Percentiles rank a stretch among this genome's conserved stretches.
phyloP scores from a whole-genome alignment of 2,797 vertebrate species.

The Macropodus opercularis region DNA sequence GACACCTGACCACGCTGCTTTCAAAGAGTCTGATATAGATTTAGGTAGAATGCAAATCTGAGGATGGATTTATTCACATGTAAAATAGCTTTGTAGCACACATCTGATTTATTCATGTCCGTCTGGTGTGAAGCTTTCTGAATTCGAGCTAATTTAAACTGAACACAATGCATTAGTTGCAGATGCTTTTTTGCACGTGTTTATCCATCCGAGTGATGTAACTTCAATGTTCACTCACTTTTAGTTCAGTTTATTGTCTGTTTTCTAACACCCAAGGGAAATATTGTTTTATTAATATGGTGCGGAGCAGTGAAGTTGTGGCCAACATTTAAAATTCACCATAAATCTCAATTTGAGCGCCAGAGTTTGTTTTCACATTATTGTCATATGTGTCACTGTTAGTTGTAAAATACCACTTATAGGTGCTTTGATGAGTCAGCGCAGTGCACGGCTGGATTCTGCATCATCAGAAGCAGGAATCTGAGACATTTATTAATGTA shows the following conservation, averaged over 20 bases:
- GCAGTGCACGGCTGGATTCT: background rate
- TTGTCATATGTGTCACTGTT: background rate
- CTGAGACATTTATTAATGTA: background rate
- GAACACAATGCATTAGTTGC: background rate
- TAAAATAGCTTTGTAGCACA: slow-evolving; percentile 23
- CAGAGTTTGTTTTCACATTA: background rate
- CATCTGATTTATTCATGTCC: slow-evolving; percentile 2
- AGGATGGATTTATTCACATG: slow-evolving; percentile 38
- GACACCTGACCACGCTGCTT: slow-evolving; percentile 19
- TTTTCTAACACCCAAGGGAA: background rate
- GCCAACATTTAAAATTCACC: too few relatives aligned
- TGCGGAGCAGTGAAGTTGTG: background rate
- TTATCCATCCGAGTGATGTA: background rate
- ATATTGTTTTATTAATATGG: background rate
- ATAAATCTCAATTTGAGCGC: background rate
- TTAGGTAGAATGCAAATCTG: slow-evolving; percentile 27
- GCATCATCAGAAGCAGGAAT: slow-evolving; percentile 1
- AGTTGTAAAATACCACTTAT: background rate
- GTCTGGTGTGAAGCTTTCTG: background rate
- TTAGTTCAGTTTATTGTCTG: slow-evolving; percentile 4
- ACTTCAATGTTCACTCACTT: background rate
- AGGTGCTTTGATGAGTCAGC: background rate
- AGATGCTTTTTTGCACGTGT: background rate
- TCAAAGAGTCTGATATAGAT: slow-evolving; percentile 30
- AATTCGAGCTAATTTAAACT: background rate